These are phyloP conservation scores for Magallana nippona DNA, from an alignment of 2,888 invertebrate species.

Conservation along the genomic window DNA sequence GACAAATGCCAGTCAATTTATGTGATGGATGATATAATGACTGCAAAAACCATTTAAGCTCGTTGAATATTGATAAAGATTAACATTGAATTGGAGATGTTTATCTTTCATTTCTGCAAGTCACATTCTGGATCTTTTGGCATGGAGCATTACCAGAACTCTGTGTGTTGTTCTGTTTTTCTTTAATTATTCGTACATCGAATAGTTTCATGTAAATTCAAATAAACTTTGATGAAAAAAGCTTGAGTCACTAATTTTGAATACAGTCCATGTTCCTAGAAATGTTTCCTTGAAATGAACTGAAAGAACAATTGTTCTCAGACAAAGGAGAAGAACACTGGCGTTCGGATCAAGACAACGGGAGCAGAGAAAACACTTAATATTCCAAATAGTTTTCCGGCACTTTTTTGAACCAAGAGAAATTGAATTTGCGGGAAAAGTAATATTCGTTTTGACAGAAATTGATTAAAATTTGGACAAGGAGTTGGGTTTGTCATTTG, in stretches of 20 bases:
- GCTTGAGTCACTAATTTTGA: neutral
- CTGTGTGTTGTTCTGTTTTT: neutral
- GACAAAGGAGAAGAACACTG: neutral
- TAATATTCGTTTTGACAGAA: constrained; percentile 40
- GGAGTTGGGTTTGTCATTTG: constrained; percentile 47
- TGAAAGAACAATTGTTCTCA: neutral
- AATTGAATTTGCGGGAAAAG: constrained; percentile 44
- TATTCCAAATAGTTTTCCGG: constrained; percentile 11
- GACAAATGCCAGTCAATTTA: constrained; percentile 48
- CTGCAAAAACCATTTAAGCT: constrained; percentile 44
- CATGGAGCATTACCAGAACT: constrained; percentile 14
- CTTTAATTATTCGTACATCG: neutral
- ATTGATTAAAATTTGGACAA: constrained; percentile 46
- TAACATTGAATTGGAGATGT: constrained; percentile 41
- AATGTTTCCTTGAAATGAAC: constrained; percentile 3
- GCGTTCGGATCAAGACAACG: neutral
- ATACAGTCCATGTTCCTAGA: neutral
- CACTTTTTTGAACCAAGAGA: constrained; percentile 9
- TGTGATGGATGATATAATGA: constrained; percentile 50
- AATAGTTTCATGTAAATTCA: constrained; percentile 19
- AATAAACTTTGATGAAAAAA: neutral
- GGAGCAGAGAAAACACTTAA: constrained; percentile 8
- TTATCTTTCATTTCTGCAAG: constrained; percentile 34
- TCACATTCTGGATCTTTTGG: constrained; percentile 19
- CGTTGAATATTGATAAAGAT: constrained; percentile 45